Evolutionary conservation across 2,797 vertebrate genomes (phyloP).

Genomic region (Botia almorhae): DNA sequence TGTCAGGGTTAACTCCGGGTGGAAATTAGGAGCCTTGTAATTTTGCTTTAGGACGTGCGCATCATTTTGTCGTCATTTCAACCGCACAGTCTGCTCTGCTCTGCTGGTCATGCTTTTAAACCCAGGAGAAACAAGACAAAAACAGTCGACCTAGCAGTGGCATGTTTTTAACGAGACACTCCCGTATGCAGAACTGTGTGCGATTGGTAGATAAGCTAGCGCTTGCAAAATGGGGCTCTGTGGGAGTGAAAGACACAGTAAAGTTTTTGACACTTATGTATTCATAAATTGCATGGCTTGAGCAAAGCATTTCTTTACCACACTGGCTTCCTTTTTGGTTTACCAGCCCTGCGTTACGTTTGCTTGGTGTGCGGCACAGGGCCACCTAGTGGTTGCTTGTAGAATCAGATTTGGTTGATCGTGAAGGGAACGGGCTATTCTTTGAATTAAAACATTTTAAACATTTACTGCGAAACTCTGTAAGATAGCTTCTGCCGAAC

Average conservation of each 20-base stretch:
- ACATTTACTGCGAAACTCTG: conserved; percentile 69
- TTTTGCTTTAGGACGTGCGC: conserved; percentile 38
- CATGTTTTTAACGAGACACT: neutral
- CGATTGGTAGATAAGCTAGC: neutral
- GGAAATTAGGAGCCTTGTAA: conserved; percentile 23
- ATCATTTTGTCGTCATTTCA: conserved; percentile 3
- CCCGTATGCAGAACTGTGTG: conserved; percentile 5
- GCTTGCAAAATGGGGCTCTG: conserved; percentile 6
- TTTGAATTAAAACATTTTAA: conserved; percentile 62
- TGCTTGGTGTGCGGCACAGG: neutral
- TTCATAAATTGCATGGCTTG: conserved; percentile 28
- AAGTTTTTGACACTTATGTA: conserved; percentile 5
- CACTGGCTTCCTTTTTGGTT: conserved; percentile 15
- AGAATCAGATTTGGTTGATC: conserved; percentile 12
- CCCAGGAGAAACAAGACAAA: neutral
- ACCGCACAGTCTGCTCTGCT: neutral
- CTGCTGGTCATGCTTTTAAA: neutral
- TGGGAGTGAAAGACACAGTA: neutral
- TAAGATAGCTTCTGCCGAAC: conserved; percentile 80
- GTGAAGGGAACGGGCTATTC: conserved; percentile 14
- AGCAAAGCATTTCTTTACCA: conserved; percentile 19
- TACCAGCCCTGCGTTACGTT: conserved; percentile 10
- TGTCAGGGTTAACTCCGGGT: conserved; percentile 26
- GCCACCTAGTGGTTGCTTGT: conserved; percentile 24
- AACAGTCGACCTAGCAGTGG: neutral